Evolutionary conservation across 2,888 invertebrate genomes (phyloP), one percentile per base, ranked within the genome.

Genomic region (Eupithecia inturbata): DNA sequence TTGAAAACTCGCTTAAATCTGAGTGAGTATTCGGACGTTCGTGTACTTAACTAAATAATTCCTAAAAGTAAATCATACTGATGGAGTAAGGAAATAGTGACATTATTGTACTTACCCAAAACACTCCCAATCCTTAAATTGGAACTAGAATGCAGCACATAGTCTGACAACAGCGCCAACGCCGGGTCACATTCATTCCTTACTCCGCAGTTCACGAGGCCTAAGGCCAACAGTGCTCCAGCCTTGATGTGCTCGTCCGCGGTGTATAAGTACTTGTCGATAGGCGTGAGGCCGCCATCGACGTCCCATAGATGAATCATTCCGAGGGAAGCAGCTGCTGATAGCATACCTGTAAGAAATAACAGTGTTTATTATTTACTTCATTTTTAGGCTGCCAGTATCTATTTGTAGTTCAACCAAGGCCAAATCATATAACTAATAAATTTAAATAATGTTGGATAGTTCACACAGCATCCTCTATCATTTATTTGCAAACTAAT

Each of bases 111-210:
- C n/a, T 53, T 19, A 73, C 95, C 95, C 73, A 96, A 92, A 72
- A 98, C 97, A 74, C 98, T 97, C 31, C 99, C 98, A 83, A 98
- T 97, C 83, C 98, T 96, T 92, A 99, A 96, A 2, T 96, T 97
- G 49, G 96, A 95, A 88, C 96, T 98, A 64, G 96, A 96, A 88
- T 98, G 97, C 71, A 97, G 95, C 26, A 99, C 97, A 88, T 99
- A 99, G 88, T 99, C 99, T 0, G 98, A 97, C 0, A 99, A 95
- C 73, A 99, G 94, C 5, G 99, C 99, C 67, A 99, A 95, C 0
- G 99, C 99, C 0, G 99, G 99, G 91, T 99, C 99, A 87, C 99
- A 99, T 87, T 99, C 99, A 89, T 99, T 99, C 69, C 98, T 96
- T 4, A 99, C 98, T 39, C 99, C 99, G 86, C 98, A 98, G 89